A percentile compares a stretch with the other conserved stretches of the same genome.
Evolutionary conservation across 2,888 invertebrate species (phyloP).

Genomic region (Agriotes lineatus): DNA sequence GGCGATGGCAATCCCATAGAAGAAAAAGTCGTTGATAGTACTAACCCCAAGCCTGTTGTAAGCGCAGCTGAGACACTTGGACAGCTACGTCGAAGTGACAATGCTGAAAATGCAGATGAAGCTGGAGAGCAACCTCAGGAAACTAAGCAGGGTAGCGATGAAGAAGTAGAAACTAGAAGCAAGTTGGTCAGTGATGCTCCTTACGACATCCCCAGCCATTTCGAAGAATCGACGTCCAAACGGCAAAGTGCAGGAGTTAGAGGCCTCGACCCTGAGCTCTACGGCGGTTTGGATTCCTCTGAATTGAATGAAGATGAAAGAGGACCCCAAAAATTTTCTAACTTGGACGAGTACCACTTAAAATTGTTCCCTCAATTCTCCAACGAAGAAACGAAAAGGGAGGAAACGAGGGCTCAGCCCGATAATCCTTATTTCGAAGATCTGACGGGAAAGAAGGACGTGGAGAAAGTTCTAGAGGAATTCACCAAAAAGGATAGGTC

Average conservation of each 20-base stretch:
- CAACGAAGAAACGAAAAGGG: slow-evolving; percentile 60
- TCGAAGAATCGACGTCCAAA: slow-evolving; percentile 52
- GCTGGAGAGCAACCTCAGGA: slow-evolving; percentile 36
- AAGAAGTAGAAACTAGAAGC: slow-evolving; percentile 33
- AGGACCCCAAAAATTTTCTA: slow-evolving; percentile 55
- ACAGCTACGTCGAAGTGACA: slow-evolving; percentile 5
- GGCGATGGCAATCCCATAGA: slow-evolving; percentile 71
- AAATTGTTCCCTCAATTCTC: slow-evolving; percentile 65
- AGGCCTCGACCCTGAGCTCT: slow-evolving; percentile 49
- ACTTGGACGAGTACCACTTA: slow-evolving; percentile 67
- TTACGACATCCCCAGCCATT: slow-evolving; percentile 57
- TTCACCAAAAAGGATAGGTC: slow-evolving; percentile 80
- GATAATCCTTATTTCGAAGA: slow-evolving; percentile 52
- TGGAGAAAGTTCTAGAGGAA: slow-evolving; percentile 79
- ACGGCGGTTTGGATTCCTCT: slow-evolving; percentile 43
- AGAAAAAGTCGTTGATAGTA: slow-evolving; percentile 63
- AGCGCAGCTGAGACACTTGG: slow-evolving; percentile 10
- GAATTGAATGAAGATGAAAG: slow-evolving; percentile 24
- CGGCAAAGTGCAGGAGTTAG: slow-evolving; percentile 41
- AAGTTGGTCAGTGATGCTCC: slow-evolving; percentile 51
- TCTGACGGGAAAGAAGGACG: slow-evolving; percentile 71
- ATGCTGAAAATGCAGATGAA: slow-evolving; percentile 53
- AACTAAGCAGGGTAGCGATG: slow-evolving; percentile 21
- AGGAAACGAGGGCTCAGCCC: slow-evolving; percentile 66
- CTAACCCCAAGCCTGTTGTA: slow-evolving; percentile 56